Base-by-base conservation (phyloP, 2,888 invertebrate genomes). In the Erynnis tages region DNA sequence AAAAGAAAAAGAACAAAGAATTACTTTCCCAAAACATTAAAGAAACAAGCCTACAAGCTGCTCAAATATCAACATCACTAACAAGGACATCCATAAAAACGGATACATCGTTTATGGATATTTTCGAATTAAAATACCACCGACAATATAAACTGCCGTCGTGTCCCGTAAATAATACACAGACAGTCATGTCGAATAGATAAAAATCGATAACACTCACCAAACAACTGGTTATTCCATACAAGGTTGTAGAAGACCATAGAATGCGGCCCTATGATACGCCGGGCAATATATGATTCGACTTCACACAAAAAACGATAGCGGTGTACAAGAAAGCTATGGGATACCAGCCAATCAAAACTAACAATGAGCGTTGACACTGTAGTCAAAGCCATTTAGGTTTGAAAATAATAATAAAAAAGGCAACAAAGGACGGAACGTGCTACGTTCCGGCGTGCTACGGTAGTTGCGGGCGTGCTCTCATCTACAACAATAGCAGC, bases 351-450 rank as follows among this genome's bases (percentile, higher is more conserved):
- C 72, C 76, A 78, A 81, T 81, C 81, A 73, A 71, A 71, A 48
- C 50, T 59, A 70, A 81, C 81, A 82, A 83, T 46, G 40, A 49
- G 34, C 48, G 48, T 49, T 49, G 48, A 49, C 48, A 49, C 48
- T 49, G 40, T 21, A 49, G 48, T 62, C 63, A 59, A 58, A 69
- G 63, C 69, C 63, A 61, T 75, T 71, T 69, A 71, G 61, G 57
- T 34, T 54, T 54, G 27, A 48, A 60, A 70, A 73, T 69, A 72
- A 72, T 73, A 72, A 69, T 71, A 64, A 70, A 66, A 65, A 62
- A 29, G 52, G 50, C 23, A 70, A 78, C 74, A 82, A 82, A 82
- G 77, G 77, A 76, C 72, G 69, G 74, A 76, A 78, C 83, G 82
- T 82, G 83, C 73, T 32, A 32, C 48, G 49, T 34, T 43, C 41